Conservation (phyloP, 1,140 invertebrate species). For the Sycophila sp. region DNA sequence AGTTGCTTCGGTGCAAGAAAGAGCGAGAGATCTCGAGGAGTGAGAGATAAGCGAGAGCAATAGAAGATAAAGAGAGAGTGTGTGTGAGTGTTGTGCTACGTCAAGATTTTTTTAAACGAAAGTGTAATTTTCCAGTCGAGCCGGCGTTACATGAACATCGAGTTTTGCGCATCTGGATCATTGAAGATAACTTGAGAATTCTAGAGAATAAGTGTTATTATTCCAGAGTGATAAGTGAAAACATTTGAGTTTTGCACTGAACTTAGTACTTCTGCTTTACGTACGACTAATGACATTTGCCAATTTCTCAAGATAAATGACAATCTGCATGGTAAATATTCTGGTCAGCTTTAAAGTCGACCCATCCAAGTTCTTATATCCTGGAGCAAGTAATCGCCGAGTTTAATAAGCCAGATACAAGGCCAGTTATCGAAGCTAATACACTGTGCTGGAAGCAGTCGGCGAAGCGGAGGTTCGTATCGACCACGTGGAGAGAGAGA, state of each 20-base stretch:
- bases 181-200: too few relatives aligned
- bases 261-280: too few relatives aligned
- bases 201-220: too few relatives aligned
- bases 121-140: background rate
- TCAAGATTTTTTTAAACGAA: background rate
- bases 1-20: background rate
- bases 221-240: too few relatives aligned
- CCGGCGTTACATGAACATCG: background rate
- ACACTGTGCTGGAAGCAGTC: background rate
- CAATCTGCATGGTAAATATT: background rate
- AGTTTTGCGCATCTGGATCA: too few relatives aligned
- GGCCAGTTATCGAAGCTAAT: too few relatives aligned
- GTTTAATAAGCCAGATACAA: too few relatives aligned
- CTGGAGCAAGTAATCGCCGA: too few relatives aligned
- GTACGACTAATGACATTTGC: background rate
- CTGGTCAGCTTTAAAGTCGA: too few relatives aligned
- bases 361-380: too few relatives aligned
- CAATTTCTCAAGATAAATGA: background rate
- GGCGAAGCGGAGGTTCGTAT: constrained; percentile 10
- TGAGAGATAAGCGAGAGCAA: background rate
- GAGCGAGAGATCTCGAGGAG: background rate
- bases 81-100: constrained; percentile 34
- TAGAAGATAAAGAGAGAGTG: constrained; percentile 2
- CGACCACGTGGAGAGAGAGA: constrained; percentile 44
- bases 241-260: too few relatives aligned